Conservation (phyloP, 2,888 invertebrate species). For the Trichogramma evanescens region DNA sequence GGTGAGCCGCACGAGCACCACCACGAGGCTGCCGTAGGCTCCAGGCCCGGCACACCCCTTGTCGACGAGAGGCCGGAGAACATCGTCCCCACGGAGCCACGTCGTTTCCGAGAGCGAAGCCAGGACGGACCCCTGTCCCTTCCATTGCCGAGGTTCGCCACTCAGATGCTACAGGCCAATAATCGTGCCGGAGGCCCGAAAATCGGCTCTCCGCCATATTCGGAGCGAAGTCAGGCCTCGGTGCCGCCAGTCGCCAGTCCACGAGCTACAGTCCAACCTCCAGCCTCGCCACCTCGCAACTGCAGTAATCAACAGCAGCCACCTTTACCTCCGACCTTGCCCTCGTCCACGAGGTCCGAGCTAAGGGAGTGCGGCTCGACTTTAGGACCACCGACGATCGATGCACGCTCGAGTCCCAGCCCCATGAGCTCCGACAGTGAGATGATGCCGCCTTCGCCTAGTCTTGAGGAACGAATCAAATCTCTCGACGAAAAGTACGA, state of each 20-base stretch:
- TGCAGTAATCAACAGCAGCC: constrained; percentile 39
- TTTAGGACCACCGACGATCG: background rate
- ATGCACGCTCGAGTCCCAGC: constrained; percentile 57
- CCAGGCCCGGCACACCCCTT: constrained; percentile 77
- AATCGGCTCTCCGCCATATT: constrained; percentile 45
- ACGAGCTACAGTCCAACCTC: constrained; percentile 49
- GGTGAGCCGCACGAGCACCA: constrained; percentile 31
- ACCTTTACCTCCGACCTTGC: background rate
- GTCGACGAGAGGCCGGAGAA: constrained; percentile 76
- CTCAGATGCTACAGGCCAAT: constrained; percentile 53
- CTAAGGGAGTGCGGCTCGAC: background rate
- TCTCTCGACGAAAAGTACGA: constrained; percentile 90
- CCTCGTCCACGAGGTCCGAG: background rate
- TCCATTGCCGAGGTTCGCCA: constrained; percentile 83
- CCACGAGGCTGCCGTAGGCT: constrained; percentile 56
- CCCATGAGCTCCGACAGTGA: constrained; percentile 69
- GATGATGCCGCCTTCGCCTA: constrained; percentile 57
- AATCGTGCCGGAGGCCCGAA: constrained; percentile 34
- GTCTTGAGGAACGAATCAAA: constrained; percentile 84
- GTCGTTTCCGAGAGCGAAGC: constrained; percentile 60
- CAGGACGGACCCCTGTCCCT: constrained; percentile 68
- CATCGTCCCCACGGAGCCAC: constrained; percentile 66
- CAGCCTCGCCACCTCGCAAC: constrained; percentile 59
- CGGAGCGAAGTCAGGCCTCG: constrained; percentile 32
- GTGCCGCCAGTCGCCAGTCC: constrained; percentile 43